A percentile compares a stretch with the other conserved stretches of the same genome.
phyloP scores from a whole-genome alignment of 2,113 vertebrate genomes.

The Corythornis cristatus region DNA sequence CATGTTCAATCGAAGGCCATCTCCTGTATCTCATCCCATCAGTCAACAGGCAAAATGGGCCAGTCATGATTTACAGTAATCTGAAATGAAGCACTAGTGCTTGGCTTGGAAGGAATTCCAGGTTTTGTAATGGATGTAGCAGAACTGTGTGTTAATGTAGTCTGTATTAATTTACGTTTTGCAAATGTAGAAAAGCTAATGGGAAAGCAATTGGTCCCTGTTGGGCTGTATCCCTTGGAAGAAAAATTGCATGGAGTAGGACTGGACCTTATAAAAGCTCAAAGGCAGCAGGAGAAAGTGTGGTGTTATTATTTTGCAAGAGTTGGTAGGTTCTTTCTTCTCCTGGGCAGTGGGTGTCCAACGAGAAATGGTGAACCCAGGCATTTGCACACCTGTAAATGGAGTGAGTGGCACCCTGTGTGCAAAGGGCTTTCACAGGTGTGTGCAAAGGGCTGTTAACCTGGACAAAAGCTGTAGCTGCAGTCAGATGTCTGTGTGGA shows the following conservation, averaged over 20 bases:
- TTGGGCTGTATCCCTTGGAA: slow-evolving; percentile 35
- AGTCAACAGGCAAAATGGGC: background rate
- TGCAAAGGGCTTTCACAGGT: background rate
- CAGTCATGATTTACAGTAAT: background rate
- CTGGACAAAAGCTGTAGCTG: background rate
- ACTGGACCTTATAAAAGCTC: background rate
- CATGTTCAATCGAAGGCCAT: background rate
- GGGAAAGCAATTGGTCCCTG: background rate
- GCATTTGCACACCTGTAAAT: background rate
- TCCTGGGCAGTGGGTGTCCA: background rate
- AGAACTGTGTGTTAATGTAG: background rate
- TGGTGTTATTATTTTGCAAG: background rate
- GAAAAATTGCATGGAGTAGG: background rate
- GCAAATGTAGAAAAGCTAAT: slow-evolving; percentile 33
- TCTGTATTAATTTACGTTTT: background rate
- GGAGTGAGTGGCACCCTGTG: background rate
- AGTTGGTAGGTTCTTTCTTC: background rate
- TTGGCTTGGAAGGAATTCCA: background rate
- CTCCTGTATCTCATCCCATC: background rate
- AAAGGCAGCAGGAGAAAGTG: background rate
- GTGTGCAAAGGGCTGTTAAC: background rate
- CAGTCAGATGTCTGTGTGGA: background rate
- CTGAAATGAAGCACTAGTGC: background rate
- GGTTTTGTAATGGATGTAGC: background rate
- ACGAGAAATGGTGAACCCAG: background rate